Percentiles rank a stretch among this genome's conserved stretches.
Conservation (phyloP, 2,888 invertebrate genomes). For the Neoitamus cyanurus region DNA sequence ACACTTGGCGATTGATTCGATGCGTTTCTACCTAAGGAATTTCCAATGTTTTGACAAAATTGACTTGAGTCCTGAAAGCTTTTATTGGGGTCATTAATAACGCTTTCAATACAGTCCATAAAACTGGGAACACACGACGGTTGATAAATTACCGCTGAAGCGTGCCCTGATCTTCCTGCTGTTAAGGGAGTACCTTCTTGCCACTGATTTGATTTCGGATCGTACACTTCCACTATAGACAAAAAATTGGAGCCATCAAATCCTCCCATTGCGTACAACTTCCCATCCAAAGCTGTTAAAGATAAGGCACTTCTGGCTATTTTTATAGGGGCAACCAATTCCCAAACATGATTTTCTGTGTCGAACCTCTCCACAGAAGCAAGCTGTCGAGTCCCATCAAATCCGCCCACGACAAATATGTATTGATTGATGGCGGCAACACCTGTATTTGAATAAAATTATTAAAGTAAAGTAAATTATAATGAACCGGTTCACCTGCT, state of each 20-base stretch:
- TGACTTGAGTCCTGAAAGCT: neutral
- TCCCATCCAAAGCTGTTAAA: constrained; percentile 85
- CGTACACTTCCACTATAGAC: constrained; percentile 88
- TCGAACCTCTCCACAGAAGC: constrained; percentile 88
- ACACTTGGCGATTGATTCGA: neutral
- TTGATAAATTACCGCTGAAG: constrained; percentile 88
- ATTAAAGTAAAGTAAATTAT: neutral
- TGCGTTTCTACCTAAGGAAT: constrained; percentile 30
- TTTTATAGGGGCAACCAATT: constrained; percentile 78
- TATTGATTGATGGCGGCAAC: constrained; percentile 86
- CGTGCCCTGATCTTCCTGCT: constrained; percentile 90
- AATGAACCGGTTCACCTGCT: constrained; percentile 71
- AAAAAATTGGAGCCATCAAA: constrained; percentile 90
- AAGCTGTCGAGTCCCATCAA: constrained; percentile 85
- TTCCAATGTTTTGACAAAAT: neutral
- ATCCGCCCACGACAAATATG: constrained; percentile 96
- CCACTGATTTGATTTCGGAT: constrained; percentile 82
- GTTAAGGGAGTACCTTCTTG: constrained; percentile 79
- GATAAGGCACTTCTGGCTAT: constrained; percentile 89
- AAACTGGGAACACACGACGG: constrained; percentile 70
- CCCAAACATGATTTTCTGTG: constrained; percentile 85
- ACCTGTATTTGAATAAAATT: constrained; percentile 67
- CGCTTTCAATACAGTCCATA: constrained; percentile 62
- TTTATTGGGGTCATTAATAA: constrained; percentile 35
- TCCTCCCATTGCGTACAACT: constrained; percentile 91